Evolutionary conservation across 2,113 vertebrate species (phyloP).

Genomic region (Atrichornis clamosus): DNA sequence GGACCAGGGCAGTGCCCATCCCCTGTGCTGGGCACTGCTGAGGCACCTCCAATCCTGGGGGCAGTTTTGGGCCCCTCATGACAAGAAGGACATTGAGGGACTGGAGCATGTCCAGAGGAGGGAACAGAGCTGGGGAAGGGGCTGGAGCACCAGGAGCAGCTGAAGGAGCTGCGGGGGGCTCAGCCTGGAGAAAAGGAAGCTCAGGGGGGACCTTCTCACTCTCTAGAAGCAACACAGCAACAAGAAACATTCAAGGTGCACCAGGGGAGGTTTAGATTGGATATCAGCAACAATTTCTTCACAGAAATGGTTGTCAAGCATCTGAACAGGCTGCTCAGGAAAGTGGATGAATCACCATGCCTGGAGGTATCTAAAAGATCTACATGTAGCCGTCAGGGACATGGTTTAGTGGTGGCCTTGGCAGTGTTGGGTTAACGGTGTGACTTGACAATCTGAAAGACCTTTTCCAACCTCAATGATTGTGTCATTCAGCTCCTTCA

Average conservation of each 20-base stretch:
- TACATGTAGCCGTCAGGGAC: background rate
- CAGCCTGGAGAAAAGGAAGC: background rate
- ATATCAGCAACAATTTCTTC: background rate
- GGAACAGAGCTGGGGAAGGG: background rate
- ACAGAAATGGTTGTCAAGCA: background rate
- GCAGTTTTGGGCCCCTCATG: background rate
- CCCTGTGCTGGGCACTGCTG: background rate
- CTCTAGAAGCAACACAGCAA: background rate
- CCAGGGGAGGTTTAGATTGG: background rate
- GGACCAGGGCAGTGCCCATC: background rate
- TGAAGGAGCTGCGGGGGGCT: background rate
- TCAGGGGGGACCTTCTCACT: background rate
- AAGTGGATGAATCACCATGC: background rate
- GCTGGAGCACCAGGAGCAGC: background rate
- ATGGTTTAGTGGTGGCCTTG: background rate
- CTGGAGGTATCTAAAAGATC: background rate
- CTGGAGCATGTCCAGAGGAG: background rate
- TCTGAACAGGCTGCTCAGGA: background rate
- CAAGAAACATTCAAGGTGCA: background rate
- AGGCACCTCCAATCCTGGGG: background rate
- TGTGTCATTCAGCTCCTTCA: background rate
- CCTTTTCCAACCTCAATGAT: background rate
- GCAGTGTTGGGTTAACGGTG: background rate
- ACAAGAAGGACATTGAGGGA: background rate
- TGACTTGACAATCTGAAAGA: background rate